phyloP scores from a whole-genome alignment of 2,113 vertebrate genomes.

The Hydrochoerus hydrochaeris region DNA sequence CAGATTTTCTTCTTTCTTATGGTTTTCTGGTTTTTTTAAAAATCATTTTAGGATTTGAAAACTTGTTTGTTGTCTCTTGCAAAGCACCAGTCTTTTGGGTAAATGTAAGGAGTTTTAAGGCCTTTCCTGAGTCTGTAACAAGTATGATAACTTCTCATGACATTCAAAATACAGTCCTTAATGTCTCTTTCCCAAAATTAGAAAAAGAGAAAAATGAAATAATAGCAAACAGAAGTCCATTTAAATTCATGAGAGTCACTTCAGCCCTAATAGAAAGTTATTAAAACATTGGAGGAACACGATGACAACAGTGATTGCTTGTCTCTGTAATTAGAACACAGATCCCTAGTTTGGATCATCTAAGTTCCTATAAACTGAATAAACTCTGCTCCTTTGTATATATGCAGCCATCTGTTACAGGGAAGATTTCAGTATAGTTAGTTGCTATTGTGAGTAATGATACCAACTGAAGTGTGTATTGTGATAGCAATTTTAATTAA shows the following conservation, averaged over 20 bases:
- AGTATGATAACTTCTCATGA: not conserved
- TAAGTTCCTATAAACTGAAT: not conserved
- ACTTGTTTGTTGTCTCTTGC: not conserved
- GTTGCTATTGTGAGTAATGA: not conserved
- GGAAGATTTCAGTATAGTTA: not conserved
- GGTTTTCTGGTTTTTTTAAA: not conserved
- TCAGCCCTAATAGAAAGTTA: not conserved
- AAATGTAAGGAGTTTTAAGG: not conserved
- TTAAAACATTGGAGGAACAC: not conserved
- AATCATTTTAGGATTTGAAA: not conserved
- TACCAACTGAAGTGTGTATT: not conserved
- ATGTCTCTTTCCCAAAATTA: not conserved
- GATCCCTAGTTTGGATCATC: not conserved
- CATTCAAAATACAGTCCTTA: not conserved
- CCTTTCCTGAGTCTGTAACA: not conserved
- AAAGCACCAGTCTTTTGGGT: not conserved
- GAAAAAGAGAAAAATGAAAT: not conserved
- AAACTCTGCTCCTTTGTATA: not conserved
- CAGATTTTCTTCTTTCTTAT: not conserved
- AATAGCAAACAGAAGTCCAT: not conserved
- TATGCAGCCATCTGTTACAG: not conserved
- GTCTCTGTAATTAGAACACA: not conserved
- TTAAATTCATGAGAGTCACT: not conserved
- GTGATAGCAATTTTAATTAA: not conserved
- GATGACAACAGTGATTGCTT: not conserved